Evolutionary conservation across 2,113 vertebrate genomes (phyloP).

Genomic region (Zosterops hypoxanthus): DNA sequence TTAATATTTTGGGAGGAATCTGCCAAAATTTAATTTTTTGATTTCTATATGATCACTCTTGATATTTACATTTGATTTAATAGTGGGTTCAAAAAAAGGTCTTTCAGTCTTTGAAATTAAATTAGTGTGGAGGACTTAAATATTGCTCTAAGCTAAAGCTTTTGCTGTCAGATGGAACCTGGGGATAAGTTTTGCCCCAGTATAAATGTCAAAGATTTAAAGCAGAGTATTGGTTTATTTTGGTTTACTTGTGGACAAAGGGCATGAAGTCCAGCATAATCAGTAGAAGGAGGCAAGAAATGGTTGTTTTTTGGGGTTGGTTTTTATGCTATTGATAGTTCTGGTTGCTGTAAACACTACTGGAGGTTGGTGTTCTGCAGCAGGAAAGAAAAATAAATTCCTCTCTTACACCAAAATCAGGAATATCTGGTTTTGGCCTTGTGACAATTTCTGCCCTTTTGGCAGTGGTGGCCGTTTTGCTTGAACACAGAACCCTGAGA

Average conservation of each 20-base stretch:
- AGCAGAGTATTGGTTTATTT: background rate
- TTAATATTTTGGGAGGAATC: background rate
- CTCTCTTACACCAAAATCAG: background rate
- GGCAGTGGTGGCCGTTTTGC: background rate
- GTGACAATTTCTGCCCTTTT: background rate
- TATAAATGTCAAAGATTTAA: background rate
- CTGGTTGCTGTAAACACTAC: background rate
- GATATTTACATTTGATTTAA: background rate
- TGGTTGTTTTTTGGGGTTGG: background rate
- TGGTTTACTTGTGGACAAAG: slow-evolving; percentile 1
- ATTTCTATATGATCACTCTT: background rate
- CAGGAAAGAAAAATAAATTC: background rate
- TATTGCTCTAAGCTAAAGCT: background rate
- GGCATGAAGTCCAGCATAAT: background rate
- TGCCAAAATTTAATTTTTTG: background rate
- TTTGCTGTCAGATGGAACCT: background rate
- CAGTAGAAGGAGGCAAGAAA: background rate
- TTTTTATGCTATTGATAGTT: background rate
- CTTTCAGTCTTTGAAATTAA: background rate
- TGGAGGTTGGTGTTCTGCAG: background rate
- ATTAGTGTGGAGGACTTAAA: background rate
- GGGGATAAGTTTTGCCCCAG: background rate
- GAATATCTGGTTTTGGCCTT: background rate
- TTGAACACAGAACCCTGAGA: background rate
- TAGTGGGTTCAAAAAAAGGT: background rate